Evolutionary conservation across 2,797 vertebrate genomes (phyloP), one percentile per base, ranked within the genome.

Genomic region (Phaenicophaeus curvirostris): DNA sequence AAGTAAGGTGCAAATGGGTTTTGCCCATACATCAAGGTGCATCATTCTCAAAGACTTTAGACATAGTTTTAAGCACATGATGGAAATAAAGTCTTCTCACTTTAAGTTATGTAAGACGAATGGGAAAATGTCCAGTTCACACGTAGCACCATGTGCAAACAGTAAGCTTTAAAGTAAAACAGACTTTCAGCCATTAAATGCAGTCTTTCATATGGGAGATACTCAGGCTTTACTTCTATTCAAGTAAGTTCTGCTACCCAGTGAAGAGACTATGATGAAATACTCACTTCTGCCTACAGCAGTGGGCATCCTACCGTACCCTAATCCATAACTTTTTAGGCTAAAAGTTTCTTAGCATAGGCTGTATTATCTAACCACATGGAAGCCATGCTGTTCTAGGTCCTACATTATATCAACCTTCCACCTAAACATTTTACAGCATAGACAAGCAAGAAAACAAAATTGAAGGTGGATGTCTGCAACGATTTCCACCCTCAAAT

Each of bases 211-310:
- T 21, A 50, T 8, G 8, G 5, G 17, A 80, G 25, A 23, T 21
- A 23, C 3, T 59, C 28, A 37, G 11, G 8, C 73, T 66, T 88
- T 44, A 50, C 31, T 80, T 10, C 27, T 51, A n/a, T 15, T 7
- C 39, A 74, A 55, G 6, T 37, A 61, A 50, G 27, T 58, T 77
- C 55, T 83, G 12, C 16, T 57, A 55, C 11, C 15, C n/a, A 55
- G 2, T 11, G 16, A 75, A 50, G 39, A 31, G 1, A 23, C 28
- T 37, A 12, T 4, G 16, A 77, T 31, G 15, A 62, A 84, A 81
- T 15, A 84, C 0, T 1, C 0, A 24, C 13, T 59, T 84, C 14
- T 21, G 2, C 35, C n/a, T 66, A 41, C 19, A 27, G 8, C 35
- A 54, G 25, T 17, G 2, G 17, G 24, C 30, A 66, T 4, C 33